Evolutionary conservation across 2,113 vertebrate species (phyloP).

Genomic region (Girardinichthys multiradiatus): DNA sequence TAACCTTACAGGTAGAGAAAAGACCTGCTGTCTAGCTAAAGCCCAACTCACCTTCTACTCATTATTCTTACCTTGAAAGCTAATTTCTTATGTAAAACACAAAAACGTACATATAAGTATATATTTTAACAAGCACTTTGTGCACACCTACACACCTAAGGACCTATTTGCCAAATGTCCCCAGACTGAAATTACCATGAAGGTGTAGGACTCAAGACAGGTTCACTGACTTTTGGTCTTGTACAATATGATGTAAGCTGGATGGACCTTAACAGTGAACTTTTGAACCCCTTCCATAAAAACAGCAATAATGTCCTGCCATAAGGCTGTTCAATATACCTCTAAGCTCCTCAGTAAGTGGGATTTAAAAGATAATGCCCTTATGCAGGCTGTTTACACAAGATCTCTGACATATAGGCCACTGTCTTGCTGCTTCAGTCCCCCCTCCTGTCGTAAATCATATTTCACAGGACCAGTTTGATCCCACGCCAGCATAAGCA

Average conservation of each 20-base stretch:
- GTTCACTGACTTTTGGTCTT: slow-evolving; percentile 64
- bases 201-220: slow-evolving; percentile 56
- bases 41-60: background rate
- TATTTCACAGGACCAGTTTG: slow-evolving; percentile 98
- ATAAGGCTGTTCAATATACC: slow-evolving; percentile 79
- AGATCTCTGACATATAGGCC: slow-evolving; percentile 72
- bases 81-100: background rate
- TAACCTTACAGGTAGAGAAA: no score
- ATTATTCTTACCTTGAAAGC: background rate
- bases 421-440: slow-evolving; percentile 53
- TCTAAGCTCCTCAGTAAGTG: slow-evolving; percentile 77
- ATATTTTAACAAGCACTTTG: background rate
- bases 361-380: slow-evolving; percentile 93
- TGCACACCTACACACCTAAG: background rate
- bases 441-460: slow-evolving; percentile 86
- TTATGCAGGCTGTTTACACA: slow-evolving; percentile 89
- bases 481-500: slow-evolving; percentile 95
- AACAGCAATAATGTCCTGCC: slow-evolving; percentile 69
- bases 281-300: slow-evolving; percentile 71
- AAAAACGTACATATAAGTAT: background rate
- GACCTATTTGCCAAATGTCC: slow-evolving; percentile 6
- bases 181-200: slow-evolving; percentile 53
- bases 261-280: slow-evolving; percentile 70
- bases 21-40: background rate
- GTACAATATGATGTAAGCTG: slow-evolving; percentile 56